Conservation (phyloP, 1,140 invertebrate genomes). For the Araneus ventricosus region DNA sequence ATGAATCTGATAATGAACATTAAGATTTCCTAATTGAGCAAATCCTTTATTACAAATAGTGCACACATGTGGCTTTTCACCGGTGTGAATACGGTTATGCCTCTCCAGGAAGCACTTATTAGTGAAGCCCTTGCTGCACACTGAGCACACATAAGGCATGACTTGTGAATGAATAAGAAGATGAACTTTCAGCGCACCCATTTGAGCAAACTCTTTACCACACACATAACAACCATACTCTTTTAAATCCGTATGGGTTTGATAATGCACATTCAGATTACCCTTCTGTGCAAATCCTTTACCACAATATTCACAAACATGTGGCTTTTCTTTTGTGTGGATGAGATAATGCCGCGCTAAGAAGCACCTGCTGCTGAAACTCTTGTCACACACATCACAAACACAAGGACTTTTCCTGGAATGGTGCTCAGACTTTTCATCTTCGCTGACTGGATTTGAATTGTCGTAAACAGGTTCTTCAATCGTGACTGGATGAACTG, state of each 20-base stretch:
- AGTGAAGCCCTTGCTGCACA: slow-evolving; percentile 40
- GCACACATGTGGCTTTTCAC: slow-evolving; percentile 52
- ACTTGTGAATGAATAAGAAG: not conserved
- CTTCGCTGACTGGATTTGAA: not conserved
- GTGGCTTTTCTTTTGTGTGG: slow-evolving; percentile 15
- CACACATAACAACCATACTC: slow-evolving; percentile 32
- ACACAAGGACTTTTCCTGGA: not conserved
- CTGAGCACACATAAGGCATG: slow-evolving; percentile 21
- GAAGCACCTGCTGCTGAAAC: slow-evolving; percentile 7
- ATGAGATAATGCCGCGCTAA: not conserved
- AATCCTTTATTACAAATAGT: slow-evolving; percentile 38
- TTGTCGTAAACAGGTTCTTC: not conserved
- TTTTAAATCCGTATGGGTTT: slow-evolving; percentile 18
- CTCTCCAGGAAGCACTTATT: not conserved
- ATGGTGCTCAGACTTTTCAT: not conserved
- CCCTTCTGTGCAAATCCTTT: slow-evolving; percentile 30
- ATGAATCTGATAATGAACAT: slow-evolving; percentile 38
- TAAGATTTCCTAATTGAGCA: slow-evolving; percentile 15
- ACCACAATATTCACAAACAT: slow-evolving; percentile 23
- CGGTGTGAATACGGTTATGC: not conserved
- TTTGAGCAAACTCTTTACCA: not conserved
- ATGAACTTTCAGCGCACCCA: slow-evolving; percentile 9
- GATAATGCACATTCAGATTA: slow-evolving; percentile 42
- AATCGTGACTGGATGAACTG: not conserved
- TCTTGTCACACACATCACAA: slow-evolving; percentile 41